Evolutionary conservation across 2,113 vertebrate species (phyloP), one percentile per base, ranked within the genome.

Genomic region (Bostrychus sinensis): DNA sequence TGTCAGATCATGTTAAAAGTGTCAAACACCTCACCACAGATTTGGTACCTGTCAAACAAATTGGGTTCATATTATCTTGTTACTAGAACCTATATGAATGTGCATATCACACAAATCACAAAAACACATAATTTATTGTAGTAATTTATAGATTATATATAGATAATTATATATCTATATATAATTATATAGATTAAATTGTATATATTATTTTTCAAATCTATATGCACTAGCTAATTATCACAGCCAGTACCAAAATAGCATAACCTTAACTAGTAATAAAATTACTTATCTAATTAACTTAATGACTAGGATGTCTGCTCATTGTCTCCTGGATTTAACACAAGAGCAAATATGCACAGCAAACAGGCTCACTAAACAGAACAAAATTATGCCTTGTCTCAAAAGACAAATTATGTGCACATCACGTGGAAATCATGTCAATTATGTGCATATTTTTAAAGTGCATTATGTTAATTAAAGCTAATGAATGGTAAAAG

Each of bases 1-100:
- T 37, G 42, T 78, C 65, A 72, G 41, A 63, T 72, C 17, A 48
- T 48, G 50, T 70, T 37, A 54, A 34, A 50, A 39, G 53, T 66
- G 64, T 57, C 36, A 41, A 51, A 23, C 66, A 43, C n/a, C 50
- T 75, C 19, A 7, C 32, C 62, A 10, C 28, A 64, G 56, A 57
- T 72, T 59, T 53, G 59, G 59, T 56, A 22, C 23, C 20, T 69
- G 38, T 36, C 17, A 43, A 46, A 66, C 20, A 16, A 14, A 68
- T 11, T 17, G 5, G 28, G 57, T 70, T 56, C 11, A 25, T 34
- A 56, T 51, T 46, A 10, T 45, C 23, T 38, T 61, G 30, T 42
- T 41, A 72, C 34, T 43, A 19, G 48, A 19, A 14, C 3, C 0
- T 48, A 32, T 20, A 36, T 26, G 58, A 54, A 42, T 20, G 56